Evolutionary conservation across 2,797 vertebrate species (phyloP).

Genomic region (Dipus sagitta): DNA sequence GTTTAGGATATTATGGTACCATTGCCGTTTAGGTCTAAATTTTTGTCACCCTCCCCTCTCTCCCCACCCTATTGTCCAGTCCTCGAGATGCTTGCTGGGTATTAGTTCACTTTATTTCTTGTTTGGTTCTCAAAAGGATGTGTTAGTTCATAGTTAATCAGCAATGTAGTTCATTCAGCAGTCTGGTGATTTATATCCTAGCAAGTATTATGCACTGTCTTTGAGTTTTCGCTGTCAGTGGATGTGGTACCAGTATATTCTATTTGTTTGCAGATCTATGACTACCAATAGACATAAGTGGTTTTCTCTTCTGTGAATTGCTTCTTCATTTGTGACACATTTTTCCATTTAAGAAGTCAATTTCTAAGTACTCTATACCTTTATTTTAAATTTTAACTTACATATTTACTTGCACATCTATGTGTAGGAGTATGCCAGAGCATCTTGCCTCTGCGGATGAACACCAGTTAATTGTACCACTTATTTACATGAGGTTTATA

Average conservation of each 20-base stretch:
- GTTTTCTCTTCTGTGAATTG: not conserved
- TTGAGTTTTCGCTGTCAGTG: not conserved
- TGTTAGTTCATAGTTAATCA: not conserved
- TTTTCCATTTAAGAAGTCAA: slow-evolving; percentile 5
- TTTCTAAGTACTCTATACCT: not conserved
- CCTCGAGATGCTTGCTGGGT: too few species aligned
- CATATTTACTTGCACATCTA: too few species aligned
- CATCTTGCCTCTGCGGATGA: too few species aligned
- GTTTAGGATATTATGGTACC: too few species aligned
- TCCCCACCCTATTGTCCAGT: too few species aligned
- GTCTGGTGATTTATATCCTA: not conserved
- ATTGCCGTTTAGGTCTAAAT: too few species aligned
- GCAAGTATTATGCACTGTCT: not conserved
- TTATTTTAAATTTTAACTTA: not conserved
- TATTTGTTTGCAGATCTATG: not conserved
- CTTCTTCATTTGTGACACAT: not conserved
- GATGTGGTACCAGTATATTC: not conserved
- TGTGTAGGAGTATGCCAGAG: too few species aligned
- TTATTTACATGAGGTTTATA: too few species aligned
- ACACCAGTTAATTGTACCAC: too few species aligned
- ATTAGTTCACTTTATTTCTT: not conserved
- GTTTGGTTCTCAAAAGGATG: not conserved
- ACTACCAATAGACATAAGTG: not conserved
- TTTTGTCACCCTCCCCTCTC: too few species aligned
- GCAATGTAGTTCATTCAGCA: not conserved